Percentiles rank a stretch among this genome's conserved stretches.
These are phyloP conservation scores for Crenichthys baileyi DNA, from an alignment of 2,797 vertebrate species.

Conservation along the genomic window DNA sequence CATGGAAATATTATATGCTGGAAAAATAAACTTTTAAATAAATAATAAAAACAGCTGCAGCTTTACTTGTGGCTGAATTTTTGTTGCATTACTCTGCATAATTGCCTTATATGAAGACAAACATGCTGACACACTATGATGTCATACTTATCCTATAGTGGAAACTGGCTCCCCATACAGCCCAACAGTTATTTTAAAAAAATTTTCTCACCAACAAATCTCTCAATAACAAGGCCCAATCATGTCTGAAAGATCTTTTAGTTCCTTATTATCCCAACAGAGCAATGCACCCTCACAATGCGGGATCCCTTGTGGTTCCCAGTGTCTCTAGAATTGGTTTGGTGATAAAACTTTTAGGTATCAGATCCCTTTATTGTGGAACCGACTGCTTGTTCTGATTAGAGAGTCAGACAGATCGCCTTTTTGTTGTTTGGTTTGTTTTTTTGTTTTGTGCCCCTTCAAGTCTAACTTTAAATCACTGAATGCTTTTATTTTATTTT, in stretches of 20 bases:
- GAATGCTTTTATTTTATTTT: background rate
- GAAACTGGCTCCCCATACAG: too few species aligned
- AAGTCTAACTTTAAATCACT: background rate
- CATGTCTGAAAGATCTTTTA: too few species aligned
- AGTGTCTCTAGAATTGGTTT: too few species aligned
- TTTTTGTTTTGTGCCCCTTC: too few species aligned
- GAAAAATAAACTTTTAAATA: background rate
- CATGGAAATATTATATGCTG: constrained; percentile 8
- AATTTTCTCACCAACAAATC: too few species aligned
- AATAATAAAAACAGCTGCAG: background rate
- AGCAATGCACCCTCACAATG: background rate
- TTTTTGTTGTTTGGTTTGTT: background rate
- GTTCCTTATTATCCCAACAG: background rate
- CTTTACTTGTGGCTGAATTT: background rate
- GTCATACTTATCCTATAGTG: background rate
- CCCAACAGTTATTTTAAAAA: too few species aligned
- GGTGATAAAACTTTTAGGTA: too few species aligned
- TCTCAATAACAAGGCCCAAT: too few species aligned
- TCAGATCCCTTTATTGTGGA: too few species aligned
- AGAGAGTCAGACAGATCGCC: too few species aligned
- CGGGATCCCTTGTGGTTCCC: background rate
- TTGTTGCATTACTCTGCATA: background rate
- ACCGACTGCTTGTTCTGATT: too few species aligned
- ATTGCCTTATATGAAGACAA: background rate
- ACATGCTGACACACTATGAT: background rate